Base-by-base conservation (phyloP, 2,888 invertebrate species). In the Rhingia rostrata region DNA sequence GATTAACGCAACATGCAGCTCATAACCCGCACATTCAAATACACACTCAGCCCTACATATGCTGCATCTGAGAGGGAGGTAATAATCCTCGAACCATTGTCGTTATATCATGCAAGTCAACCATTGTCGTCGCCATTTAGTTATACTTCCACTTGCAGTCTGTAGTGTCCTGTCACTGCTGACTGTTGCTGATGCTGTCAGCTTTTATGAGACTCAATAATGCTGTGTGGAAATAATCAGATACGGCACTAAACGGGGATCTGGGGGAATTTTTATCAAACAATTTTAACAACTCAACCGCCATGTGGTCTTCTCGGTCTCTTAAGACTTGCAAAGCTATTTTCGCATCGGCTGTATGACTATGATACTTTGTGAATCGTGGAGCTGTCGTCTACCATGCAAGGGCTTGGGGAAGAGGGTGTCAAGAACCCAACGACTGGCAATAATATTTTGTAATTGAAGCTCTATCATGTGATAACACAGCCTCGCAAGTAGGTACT, bases 361-460 rank as follows among this genome's bases (percentile, higher is more conserved):
- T 10, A 30, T 30, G 22, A 47, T 47, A 22, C 22, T 7, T 4
- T 47, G 14, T n/a, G 49, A 22, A 22, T 22, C 22, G 22, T 22
- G 22, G 22, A 22, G 22, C 22, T 22, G 22, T 22, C 22, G 22
- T 22, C 22, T 22, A 22, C 49, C 9, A 22, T 49, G 4, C 4
- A 45, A n/a, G 43, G n/a, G 43, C 53, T 43, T 12, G 3, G 5
- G 49, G 32, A 30, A 41, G n/a, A 22, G 32, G n/a, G 9, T 37
- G 37, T 56, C 4, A 12, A 61, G 12, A 49, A 56, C 60, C 39
- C 39, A 9, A 60, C 77, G 32, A 69, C 54, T 61, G 54, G 56
- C 53, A 60, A 77, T 77, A 60, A 67, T 67, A 67, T 43, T 67
- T 49, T 61, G 60, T 77, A 67, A 77, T 77, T 77, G 75, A 77